Base-by-base conservation (phyloP, 2,888 invertebrate species). In the Patella pellucida region DNA sequence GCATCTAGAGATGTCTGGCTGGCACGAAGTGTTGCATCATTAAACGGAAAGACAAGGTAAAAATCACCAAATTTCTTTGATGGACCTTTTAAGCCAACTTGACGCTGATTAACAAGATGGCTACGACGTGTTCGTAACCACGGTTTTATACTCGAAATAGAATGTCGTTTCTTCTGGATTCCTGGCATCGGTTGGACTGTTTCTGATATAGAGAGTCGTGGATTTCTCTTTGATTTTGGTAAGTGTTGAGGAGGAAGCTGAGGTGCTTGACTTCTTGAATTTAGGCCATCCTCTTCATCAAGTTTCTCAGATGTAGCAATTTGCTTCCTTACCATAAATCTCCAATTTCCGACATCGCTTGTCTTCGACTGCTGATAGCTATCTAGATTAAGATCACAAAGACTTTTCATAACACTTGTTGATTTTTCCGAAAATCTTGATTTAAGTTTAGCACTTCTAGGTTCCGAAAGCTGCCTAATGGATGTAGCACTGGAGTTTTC, bases 1-100 rank as follows among this genome's bases (percentile, higher is more conserved):
- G 85, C 77, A 78, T 87, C 88, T 19, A 87, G 75, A 9, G 82
- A 85, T 9, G 80, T 75, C 19, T 82, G 79, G 71, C 83, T 80
- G 23, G 83, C 76, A 76, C 82, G 82, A 11, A 81, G 80, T 7
- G 87, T 87, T 67, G 80, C 84, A 79, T 83, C 90, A 86, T 86
- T 89, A 82, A 93, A 90, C 0, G 96, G 96, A 91, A 94, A 96
- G 77, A 95, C 93, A 80, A 95, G 92, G 68, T 94, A 93, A 95
- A 96, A 96, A 67, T 94, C 94, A 0, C 96, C 96, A 78, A 95
- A 94, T 31, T 73, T 75, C 16, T 83, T 79, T 12, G 80, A 81
- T 19, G 84, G 84, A 15, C 83, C 83, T 79, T 79, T 83, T 14
- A 78, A 52, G 72, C 51, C 68, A 67, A 56, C 50, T 51, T 62